Evolutionary conservation across 64 coral and sea anemone genomes (phyloP).

Genomic region (Montipora efflorescens): DNA sequence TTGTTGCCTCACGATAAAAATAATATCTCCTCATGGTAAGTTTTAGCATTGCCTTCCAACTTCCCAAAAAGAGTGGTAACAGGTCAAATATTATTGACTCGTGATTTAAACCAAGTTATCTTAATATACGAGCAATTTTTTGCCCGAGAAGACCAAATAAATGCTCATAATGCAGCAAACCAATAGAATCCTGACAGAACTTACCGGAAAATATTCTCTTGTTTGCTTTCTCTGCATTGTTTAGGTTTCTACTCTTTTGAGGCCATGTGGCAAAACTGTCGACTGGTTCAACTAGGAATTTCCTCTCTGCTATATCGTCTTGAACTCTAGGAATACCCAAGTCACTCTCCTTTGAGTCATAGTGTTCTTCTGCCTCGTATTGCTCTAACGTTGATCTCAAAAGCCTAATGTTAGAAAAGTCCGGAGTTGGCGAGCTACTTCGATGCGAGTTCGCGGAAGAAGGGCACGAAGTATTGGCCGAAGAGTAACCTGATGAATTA

Average conservation of each 20-base stretch:
- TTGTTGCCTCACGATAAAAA: too few relatives aligned
- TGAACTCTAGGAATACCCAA: slow-evolving; percentile 30
- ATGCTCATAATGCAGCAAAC: not conserved
- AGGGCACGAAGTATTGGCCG: slow-evolving; percentile 85
- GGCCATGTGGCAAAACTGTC: slow-evolving; percentile 66
- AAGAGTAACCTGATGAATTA: slow-evolving; percentile 89
- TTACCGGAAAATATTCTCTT: slow-evolving; percentile 69
- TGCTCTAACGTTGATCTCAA: slow-evolving; percentile 83
- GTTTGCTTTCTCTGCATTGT: slow-evolving; percentile 7
- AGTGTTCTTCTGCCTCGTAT: slow-evolving; percentile 71
- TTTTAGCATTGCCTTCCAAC: too few relatives aligned
- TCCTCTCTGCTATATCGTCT: not conserved
- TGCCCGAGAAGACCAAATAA: not conserved
- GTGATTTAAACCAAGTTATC: too few relatives aligned
- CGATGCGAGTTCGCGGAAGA: slow-evolving; percentile 95
- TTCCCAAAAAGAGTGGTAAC: too few relatives aligned
- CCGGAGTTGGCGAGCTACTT: slow-evolving; percentile 91
- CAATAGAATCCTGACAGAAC: not conserved
- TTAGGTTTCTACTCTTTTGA: slow-evolving; percentile 28
- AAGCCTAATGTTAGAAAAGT: slow-evolving; percentile 89
- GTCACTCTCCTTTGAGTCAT: slow-evolving; percentile 54
- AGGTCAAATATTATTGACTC: too few relatives aligned
- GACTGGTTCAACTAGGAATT: slow-evolving; percentile 7
- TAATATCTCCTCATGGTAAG: too few relatives aligned
- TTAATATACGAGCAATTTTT: not conserved